Evolutionary conservation across 2,888 invertebrate species (phyloP), one percentile per base, ranked within the genome.

Genomic region (Opisthograptis luteolata): DNA sequence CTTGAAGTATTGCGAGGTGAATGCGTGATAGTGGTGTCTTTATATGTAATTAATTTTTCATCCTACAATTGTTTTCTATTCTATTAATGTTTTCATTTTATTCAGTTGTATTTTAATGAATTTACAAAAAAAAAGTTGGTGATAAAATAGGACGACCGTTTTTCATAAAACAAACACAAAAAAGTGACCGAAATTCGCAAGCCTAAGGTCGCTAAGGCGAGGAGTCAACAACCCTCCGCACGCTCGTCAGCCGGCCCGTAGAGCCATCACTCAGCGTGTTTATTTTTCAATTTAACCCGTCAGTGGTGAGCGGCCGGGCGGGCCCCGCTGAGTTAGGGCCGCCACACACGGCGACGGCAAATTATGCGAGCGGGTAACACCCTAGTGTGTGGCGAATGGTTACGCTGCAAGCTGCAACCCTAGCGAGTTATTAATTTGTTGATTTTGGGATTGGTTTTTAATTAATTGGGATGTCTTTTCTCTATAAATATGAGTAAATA

Each of bases 271-370:
- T 84, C 86, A 84, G 75, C 61, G 73, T 88, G 88, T 89, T 89
- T 89, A 88, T 89, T 89, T 89, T 88, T 88, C 89, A 88, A 88
- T 87, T 87, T 81, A 73, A 73, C 76, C 84, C 82, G 84, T 85
- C 86, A 86, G 77, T 79, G 81, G 75, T 37, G 50, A 40, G 66
- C 64, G 55, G 65, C 63, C 70, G 66, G 66, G 64, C 68, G 66
- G 66, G 69, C 43, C 42, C 64, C 68, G 65, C 68, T 87, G 87
- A 88, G 79, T 84, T 82, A 89, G 87, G 88, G 89, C 77, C 82
- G 82, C 89, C 89, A 87, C 89, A 89, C 89, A 89, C 87, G 70
- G 76, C 76, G 87, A 58, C 82, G 81, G 83, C 89, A 87, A 74
- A 79, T 89, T 88, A 87, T 64, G 70, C 63, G 64, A 64, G 61